Percentiles rank a stretch among this genome's conserved stretches.
These are phyloP conservation scores for Ceraclea dissimilis DNA, from an alignment of 2,888 invertebrate genomes.

Conservation along the genomic window DNA sequence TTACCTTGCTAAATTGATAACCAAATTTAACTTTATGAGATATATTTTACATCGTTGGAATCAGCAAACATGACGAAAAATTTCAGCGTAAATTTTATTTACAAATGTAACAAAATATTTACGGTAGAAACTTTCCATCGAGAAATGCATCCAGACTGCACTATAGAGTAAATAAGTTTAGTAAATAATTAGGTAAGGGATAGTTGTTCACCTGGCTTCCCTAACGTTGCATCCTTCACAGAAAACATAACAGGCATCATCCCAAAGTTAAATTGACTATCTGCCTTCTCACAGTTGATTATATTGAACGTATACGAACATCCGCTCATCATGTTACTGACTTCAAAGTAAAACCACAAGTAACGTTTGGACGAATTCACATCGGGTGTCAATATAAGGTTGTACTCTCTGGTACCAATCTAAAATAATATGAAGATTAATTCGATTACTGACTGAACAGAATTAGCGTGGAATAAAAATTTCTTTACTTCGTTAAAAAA, in stretches of 20 bases:
- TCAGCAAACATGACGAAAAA: too few relatives aligned
- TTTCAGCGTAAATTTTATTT: too few relatives aligned
- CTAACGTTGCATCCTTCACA: constrained; percentile 59
- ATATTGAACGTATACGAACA: constrained; percentile 75
- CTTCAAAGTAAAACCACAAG: constrained; percentile 89
- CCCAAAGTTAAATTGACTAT: constrained; percentile 81
- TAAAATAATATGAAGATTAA: constrained; percentile 39
- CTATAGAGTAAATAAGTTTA: too few relatives aligned
- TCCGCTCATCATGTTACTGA: constrained; percentile 66
- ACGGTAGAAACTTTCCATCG: too few relatives aligned
- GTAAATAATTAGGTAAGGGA: too few relatives aligned
- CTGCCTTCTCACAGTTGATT: constrained; percentile 78
- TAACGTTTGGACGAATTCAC: constrained; percentile 71
- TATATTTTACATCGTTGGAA: too few relatives aligned
- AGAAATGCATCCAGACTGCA: too few relatives aligned
- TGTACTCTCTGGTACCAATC: constrained; percentile 72
- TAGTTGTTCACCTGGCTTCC: constrained; percentile 47
- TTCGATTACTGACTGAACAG: too few relatives aligned
- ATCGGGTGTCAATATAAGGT: constrained; percentile 75
- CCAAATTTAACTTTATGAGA: too few relatives aligned
- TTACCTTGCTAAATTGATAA: too few relatives aligned
- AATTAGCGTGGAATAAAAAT: not conserved
- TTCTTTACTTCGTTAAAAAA: too few relatives aligned
- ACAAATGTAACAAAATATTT: too few relatives aligned
- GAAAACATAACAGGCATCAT: constrained; percentile 86